Conservation (phyloP, 1,140 invertebrate genomes). For the Drosophila rufa region DNA sequence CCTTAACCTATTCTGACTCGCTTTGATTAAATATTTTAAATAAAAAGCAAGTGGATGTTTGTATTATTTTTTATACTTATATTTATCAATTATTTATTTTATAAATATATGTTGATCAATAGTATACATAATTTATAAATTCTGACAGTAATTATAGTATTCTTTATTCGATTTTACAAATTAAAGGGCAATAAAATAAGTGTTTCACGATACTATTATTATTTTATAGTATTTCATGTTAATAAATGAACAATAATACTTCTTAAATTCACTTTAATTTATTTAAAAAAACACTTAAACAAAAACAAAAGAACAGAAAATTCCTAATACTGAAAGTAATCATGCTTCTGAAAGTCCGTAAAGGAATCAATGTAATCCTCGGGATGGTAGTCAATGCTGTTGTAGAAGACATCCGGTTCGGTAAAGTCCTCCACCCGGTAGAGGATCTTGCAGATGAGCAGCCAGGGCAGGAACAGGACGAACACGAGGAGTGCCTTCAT, state of each 20-base stretch:
- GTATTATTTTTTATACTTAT: no score
- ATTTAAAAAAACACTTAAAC: not conserved
- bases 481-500: constrained; percentile 15
- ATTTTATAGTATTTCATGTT: no score
- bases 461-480: constrained; percentile 12
- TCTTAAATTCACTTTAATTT: not conserved
- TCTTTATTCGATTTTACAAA: not conserved
- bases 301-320: not conserved
- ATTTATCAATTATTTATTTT: no score
- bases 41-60: not conserved
- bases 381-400: constrained; percentile 40
- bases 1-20: not conserved
- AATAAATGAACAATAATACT: no score
- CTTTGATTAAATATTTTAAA: not conserved
- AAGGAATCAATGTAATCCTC: constrained; percentile 58
- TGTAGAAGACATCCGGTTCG: constrained; percentile 22
- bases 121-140: no score
- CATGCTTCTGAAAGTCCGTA: constrained; percentile 27
- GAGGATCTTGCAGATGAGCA: constrained; percentile 5
- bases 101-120: no score
- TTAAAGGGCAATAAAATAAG: no score
- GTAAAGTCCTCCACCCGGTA: constrained; percentile 36
- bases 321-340: constrained; percentile 46
- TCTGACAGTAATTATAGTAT: no score
- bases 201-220: no score